Conservation (phyloP, 2,797 vertebrate species). For the Argentina silus region DNA sequence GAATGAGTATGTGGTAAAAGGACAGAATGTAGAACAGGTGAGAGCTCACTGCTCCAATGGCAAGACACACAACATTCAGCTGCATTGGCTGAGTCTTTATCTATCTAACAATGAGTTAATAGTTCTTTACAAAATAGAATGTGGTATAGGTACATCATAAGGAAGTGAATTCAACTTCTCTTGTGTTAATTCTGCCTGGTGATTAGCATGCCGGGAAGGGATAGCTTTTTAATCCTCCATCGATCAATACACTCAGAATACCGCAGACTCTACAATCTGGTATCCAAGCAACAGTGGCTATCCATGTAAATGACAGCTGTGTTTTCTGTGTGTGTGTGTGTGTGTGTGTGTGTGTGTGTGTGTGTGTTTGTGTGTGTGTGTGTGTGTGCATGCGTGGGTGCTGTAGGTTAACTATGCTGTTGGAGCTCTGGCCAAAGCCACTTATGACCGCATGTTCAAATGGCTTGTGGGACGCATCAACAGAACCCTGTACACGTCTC, state of each 20-base stretch:
- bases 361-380: conserved; percentile 23
- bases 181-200: conserved; percentile 9
- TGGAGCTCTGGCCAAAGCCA: conserved; percentile 96
- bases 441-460: conserved; percentile 94
- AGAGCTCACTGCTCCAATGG: neutral
- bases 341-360: conserved; percentile 22
- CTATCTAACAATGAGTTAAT: neutral
- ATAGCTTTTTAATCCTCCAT: conserved; percentile 28
- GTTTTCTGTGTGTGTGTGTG: conserved; percentile 31
- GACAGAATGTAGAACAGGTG: conserved; percentile 94
- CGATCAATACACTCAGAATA: conserved; percentile 48
- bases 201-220: conserved; percentile 17
- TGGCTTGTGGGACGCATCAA: conserved; percentile 92
- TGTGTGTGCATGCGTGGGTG: conserved; percentile 25
- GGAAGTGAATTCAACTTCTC: neutral
- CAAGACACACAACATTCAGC: neutral
- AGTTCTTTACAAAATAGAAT: too few relatives aligned
- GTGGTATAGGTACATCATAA: neutral
- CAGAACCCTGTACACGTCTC: conserved; percentile 88
- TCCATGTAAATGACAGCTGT: conserved; percentile 59
- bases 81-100: neutral
- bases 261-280: conserved; percentile 41
- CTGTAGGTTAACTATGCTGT: conserved; percentile 88
- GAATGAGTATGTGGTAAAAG: conserved; percentile 93
- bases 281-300: conserved; percentile 59